phyloP scores from a whole-genome alignment of 2,797 vertebrate species.

The Chromis chromis region DNA sequence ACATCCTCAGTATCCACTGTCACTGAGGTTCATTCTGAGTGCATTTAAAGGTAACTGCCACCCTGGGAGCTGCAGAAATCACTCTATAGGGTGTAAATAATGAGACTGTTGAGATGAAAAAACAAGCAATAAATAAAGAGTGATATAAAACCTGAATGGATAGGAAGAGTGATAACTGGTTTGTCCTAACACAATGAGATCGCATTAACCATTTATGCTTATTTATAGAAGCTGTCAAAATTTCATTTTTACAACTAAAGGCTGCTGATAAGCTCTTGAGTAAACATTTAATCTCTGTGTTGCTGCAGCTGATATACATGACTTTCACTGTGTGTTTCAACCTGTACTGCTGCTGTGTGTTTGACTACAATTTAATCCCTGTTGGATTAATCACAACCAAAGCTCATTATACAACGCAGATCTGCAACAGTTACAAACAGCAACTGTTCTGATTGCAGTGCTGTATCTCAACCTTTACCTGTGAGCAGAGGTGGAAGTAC shows the following conservation, averaged over 20 bases:
- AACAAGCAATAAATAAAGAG: neutral
- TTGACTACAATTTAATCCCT: neutral
- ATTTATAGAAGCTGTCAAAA: neutral
- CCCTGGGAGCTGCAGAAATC: neutral
- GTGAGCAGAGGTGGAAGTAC: no score
- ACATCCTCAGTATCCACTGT: constrained; percentile 22
- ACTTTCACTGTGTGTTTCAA: neutral
- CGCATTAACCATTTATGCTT: neutral
- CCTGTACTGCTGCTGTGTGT: neutral
- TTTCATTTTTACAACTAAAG: neutral
- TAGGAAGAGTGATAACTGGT: neutral
- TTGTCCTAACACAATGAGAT: neutral
- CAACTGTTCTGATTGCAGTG: no score
- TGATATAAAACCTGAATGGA: neutral
- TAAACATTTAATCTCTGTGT: neutral
- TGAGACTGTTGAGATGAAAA: neutral
- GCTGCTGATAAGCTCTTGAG: neutral
- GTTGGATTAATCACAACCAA: neutral
- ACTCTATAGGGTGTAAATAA: neutral
- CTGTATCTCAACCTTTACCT: no score
- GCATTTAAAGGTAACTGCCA: neutral
- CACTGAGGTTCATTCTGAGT: constrained; percentile 4
- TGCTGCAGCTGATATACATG: neutral
- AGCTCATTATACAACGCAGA: no score
- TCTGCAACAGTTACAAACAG: no score